These are phyloP conservation scores for Acinonyx jubatus DNA, from an alignment of 2,113 vertebrate genomes.

Conservation along the genomic window DNA sequence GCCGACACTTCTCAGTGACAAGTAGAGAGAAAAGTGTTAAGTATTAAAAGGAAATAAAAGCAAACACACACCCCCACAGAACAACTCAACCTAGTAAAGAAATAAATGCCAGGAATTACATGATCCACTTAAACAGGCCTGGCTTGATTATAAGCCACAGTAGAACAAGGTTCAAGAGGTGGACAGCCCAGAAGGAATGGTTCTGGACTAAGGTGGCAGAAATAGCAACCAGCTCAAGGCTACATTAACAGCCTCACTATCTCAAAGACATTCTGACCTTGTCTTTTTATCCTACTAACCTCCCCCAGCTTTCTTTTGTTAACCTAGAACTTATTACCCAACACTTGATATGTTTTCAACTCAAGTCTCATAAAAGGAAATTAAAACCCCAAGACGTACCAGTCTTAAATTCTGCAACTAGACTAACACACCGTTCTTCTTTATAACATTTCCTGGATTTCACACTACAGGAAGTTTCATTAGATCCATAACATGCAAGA, in stretches of 20 bases:
- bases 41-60: neutral
- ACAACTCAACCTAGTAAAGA: neutral
- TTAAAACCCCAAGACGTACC: neutral
- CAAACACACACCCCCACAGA: neutral
- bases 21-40: neutral
- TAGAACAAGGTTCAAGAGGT: neutral
- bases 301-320: neutral
- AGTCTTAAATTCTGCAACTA: neutral
- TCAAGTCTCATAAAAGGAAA: neutral
- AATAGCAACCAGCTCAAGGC: too few species aligned
- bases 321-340: neutral
- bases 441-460: accelerated
- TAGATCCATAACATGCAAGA: neutral
- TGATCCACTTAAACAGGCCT: neutral
- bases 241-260: neutral
- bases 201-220: neutral
- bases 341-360: neutral
- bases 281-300: accelerated
- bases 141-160: neutral
- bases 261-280: neutral
- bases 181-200: neutral
- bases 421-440: neutral
- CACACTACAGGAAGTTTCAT: neutral
- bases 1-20: neutral
- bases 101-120: neutral